Base-by-base conservation (phyloP, 2,888 invertebrate species). In the Ophonus ardosiacus region DNA sequence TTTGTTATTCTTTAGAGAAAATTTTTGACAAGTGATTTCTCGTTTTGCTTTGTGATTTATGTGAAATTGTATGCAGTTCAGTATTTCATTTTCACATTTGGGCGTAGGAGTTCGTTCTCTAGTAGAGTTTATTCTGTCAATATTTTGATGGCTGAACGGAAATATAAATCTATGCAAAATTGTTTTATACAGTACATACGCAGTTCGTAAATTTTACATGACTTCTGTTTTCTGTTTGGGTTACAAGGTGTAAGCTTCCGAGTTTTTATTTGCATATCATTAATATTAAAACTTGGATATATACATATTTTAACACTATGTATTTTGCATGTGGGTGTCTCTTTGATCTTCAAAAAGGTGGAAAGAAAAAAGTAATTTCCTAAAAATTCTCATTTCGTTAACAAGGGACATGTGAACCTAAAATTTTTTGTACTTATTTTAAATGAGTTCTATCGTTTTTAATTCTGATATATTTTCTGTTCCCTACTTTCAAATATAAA, bases 131-230 rank as follows among this genome's bases (percentile, higher is more conserved):
- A 74, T 74, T 51, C 43, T 43, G 43, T 74, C 71, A 74, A 74
- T 74, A 74, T 74, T 74, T 74, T 74, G 71, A 74, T 15, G 43
- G 17, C 43, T 74, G 71, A 74, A 18, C 71, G 71, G 71, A 74
- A 74, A 43, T 74, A 74, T 74, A 74, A 74, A 74, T 74, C 71
- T 74, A 7, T 43, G 21, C 43, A 43, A 43, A 74, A 74, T 74
- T 74, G 43, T 74, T 74, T 74, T 74, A 74, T 43, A 74, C 51
- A 74, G 71, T 74, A 43, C 31, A 31, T 31, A 31, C 18, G 40
- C n/a, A 43, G 71, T 74, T 7, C 43, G 71, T 74, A 74, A 74
- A 74, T 74, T 17, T 74, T 43, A 10, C 43, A 74, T 17, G 71
- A 74, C 71, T 51, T 68, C n/a, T 74, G 71, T 71, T 71, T 2